phyloP scores from a whole-genome alignment of 2,888 invertebrate genomes.

The Drosophila mimica region DNA sequence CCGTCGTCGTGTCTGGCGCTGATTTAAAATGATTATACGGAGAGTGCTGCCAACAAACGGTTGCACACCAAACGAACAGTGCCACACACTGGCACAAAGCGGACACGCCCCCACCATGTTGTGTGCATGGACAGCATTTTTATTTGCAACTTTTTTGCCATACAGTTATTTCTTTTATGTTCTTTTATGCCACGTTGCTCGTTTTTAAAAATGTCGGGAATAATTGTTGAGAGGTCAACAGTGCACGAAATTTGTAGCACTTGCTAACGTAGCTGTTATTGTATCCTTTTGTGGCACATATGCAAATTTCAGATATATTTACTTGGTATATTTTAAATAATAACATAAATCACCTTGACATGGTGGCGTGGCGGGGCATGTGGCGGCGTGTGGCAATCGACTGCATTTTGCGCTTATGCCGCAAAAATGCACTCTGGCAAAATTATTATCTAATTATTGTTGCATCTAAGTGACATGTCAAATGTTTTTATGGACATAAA shows the following conservation, averaged over 20 bases:
- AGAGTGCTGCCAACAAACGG: conserved; percentile 32
- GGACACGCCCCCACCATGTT: conserved; percentile 29
- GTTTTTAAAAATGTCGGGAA: conserved; percentile 44
- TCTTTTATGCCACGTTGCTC: conserved; percentile 12
- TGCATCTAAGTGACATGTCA: conserved; percentile 51
- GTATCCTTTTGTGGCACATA: conserved; percentile 22
- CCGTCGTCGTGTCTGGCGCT: conserved; percentile 44
- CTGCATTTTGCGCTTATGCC: conserved; percentile 21
- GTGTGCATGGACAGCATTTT: conserved; percentile 32
- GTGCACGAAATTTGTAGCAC: conserved; percentile 31
- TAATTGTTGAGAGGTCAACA: conserved; percentile 47
- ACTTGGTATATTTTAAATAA: conserved; percentile 8
- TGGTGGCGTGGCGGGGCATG: not conserved
- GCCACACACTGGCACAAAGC: conserved; percentile 32
- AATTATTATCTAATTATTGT: conserved; percentile 67
- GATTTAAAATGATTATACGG: conserved; percentile 64
- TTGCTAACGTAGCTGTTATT: conserved; percentile 20
- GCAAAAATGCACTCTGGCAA: conserved; percentile 22
- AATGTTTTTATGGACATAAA: conserved; percentile 31
- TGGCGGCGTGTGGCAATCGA: conserved; percentile 30
- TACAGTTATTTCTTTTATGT: conserved; percentile 6
- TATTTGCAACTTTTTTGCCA: conserved; percentile 12
- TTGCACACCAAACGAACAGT: conserved; percentile 36
- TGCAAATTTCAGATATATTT: conserved; percentile 39
- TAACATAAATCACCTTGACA: conserved; percentile 23